A percentile compares a stretch with the other conserved stretches of the same genome.
Evolutionary conservation across 2,113 vertebrate genomes (phyloP).

Genomic region (rat (Rattus norvegicus)): GRCr8 NC_086027.1:64796001-64796500

Average conservation of each 20-base stretch:
- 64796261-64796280: background rate
- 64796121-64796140: background rate
- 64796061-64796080: background rate
- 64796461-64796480: background rate
- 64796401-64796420: background rate
- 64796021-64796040: background rate
- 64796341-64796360: conserved; percentile 4
- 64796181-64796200: background rate
- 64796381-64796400: background rate
- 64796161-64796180: background rate
- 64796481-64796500: conserved; percentile 20
- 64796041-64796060: background rate
- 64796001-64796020: background rate
- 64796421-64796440: background rate
- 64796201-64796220: background rate
- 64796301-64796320: conserved; percentile 5
- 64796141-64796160: background rate
- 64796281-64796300: background rate
- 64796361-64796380: background rate
- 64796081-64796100: background rate
- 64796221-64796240: background rate
- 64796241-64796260: background rate
- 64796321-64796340: background rate
- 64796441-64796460: conserved; percentile 43
- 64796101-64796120: background rate